phyloP scores from a whole-genome alignment of 2,888 invertebrate species.

The Platycnemis pennipes region DNA sequence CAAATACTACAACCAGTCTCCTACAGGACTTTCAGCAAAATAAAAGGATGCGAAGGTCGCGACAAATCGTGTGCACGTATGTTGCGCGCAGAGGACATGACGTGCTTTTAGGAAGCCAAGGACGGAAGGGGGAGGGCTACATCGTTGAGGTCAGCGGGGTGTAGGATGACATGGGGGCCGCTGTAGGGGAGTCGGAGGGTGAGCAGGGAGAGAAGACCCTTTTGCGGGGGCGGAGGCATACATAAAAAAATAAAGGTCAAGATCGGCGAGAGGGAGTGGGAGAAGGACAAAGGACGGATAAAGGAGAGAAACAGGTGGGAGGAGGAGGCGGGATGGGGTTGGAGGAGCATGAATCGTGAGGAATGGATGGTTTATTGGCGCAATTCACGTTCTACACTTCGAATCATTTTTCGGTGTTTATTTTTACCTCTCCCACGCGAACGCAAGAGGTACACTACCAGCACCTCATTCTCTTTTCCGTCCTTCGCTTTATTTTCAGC shows the following conservation, averaged over 20 bases:
- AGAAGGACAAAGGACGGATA: constrained; percentile 29
- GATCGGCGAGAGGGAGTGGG: not conserved
- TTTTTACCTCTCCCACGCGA: constrained; percentile 13
- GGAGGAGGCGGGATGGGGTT: not conserved
- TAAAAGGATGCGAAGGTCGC: not conserved
- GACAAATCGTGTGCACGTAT: not conserved
- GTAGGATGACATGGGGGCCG: not conserved
- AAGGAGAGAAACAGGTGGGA: not conserved
- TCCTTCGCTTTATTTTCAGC: not conserved
- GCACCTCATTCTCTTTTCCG: not conserved
- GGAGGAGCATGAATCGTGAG: constrained; percentile 49
- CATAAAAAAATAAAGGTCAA: not conserved
- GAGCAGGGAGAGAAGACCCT: not conserved
- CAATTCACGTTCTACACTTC: constrained; percentile 66
- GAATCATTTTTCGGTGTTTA: constrained; percentile 51
- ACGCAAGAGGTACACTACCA: not conserved
- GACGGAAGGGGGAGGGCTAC: not conserved
- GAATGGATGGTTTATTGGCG: constrained; percentile 67
- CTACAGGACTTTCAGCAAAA: not conserved
- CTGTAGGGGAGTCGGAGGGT: not conserved
- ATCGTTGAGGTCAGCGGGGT: not conserved
- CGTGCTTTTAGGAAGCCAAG: constrained; percentile 7
- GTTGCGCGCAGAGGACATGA: not conserved
- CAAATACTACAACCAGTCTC: not conserved
- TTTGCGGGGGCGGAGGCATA: not conserved